These are phyloP conservation scores for Craniophora ligustri DNA, from an alignment of 2,888 invertebrate species.

Conservation along the genomic window DNA sequence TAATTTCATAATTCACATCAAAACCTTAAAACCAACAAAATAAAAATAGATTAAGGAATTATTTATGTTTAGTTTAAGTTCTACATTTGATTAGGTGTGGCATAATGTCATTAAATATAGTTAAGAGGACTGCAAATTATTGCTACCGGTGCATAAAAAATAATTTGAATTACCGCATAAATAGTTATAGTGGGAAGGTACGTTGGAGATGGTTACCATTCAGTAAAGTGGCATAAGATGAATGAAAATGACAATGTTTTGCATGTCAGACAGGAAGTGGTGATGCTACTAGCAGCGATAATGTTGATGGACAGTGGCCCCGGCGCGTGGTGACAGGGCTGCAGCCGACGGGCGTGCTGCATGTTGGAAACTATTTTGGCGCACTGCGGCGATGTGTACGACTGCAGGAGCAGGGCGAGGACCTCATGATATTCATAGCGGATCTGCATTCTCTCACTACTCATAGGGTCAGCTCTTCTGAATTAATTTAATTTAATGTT, in stretches of 20 bases:
- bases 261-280: conserved; percentile 31
- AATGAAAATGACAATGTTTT: conserved; percentile 3
- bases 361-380: conserved; percentile 99
- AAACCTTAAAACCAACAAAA: not conserved
- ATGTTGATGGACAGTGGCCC: conserved; percentile 74
- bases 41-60: not conserved
- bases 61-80: not conserved
- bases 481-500: no score
- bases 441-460: conserved; percentile 98
- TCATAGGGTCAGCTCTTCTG: conserved; percentile 90
- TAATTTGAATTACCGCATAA: conserved; percentile 1
- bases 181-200: conserved; percentile 40
- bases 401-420: conserved; percentile 92
- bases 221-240: not conserved
- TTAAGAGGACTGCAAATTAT: conserved; percentile 8
- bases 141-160: conserved; percentile 15
- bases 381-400: conserved; percentile 96
- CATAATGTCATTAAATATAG: conserved; percentile 11
- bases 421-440: conserved; percentile 94
- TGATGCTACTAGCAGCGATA: conserved; percentile 10
- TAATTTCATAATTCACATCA: no score
- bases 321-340: conserved; percentile 96
- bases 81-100: conserved; percentile 8
- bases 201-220: conserved; percentile 2
- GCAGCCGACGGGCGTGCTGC: conserved; percentile 98